Base-by-base conservation (phyloP, 2,797 vertebrate species). In the Rhadinocentrus ornatus region DNA sequence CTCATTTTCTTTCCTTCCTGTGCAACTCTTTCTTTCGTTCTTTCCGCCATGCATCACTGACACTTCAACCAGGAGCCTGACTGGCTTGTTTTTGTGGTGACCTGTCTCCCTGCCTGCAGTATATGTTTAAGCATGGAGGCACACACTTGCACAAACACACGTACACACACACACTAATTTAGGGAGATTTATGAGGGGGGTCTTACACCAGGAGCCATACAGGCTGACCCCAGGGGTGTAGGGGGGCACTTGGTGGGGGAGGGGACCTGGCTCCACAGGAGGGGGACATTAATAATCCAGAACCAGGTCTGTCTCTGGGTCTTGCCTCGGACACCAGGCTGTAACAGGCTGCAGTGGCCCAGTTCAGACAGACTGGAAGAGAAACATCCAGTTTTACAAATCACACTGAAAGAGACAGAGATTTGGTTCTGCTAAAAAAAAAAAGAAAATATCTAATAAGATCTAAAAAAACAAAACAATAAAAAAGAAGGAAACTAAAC, bases 181-280 rank as follows among this genome's bases (percentile, higher is more conserved):
- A 96, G 94, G 95, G 95, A 97, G 96, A 98, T 97, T 97, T 97
- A 97, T 97, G 94, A 96, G 92, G 82, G 90, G 81, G 93, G 94
- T 95, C 96, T 95, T 62, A 55, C 94, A 94, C 94, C 94, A 95
- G 95, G 95, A 96, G 96, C 95, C 94, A 95, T 80, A 85, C 92
- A 95, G 95, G 94, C 94, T 96, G 96, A 96, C 96, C 95, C 95
- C 92, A 93, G 78, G 92, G 86, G 90, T 92, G 92, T 85, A 86
- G 77, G 80, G 83, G 88, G 86, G 65, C 71, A 88, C 73, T 78
- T 76, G 52, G 72, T 80, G 86, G 78, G 79, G 89, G 84, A 74
- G 91, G 93, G 88, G 92, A 89, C 59, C 90, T 86, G 92, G 92
- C 95, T 92, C 91, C 93, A 93, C 84, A 88, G 90, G 93, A 92